These are phyloP conservation scores for Lepus townsendii DNA, from an alignment of 2,797 vertebrate species.

Conservation along the genomic window DNA sequence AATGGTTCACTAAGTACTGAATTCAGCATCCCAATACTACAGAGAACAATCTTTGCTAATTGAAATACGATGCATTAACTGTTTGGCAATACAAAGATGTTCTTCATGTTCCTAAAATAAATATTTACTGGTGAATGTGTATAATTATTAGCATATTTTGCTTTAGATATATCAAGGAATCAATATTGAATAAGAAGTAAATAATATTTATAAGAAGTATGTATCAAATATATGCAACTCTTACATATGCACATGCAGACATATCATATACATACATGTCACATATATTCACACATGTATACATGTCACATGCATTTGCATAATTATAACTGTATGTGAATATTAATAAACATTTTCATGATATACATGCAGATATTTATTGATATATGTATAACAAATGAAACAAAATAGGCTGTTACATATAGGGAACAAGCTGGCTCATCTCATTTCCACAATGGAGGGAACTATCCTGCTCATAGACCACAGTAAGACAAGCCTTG, in stretches of 20 bases:
- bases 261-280: too few species aligned
- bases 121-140: neutral
- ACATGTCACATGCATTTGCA: too few species aligned
- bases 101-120: slow-evolving; percentile 49
- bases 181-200: neutral
- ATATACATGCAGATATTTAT: neutral
- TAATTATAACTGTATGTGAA: neutral
- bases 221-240: too few species aligned
- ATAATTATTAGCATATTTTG: slow-evolving; percentile 21
- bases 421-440: neutral
- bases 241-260: too few species aligned
- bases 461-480: neutral
- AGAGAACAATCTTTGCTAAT: slow-evolving; percentile 58
- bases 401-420: neutral
- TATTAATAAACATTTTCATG: neutral
- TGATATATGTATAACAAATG: neutral
- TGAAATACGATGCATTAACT: slow-evolving; percentile 64
- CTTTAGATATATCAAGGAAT: slow-evolving; percentile 23
- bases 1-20: slow-evolving; percentile 58
- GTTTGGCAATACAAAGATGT: slow-evolving; percentile 19
- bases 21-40: slow-evolving; percentile 15
- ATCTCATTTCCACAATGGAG: neutral
- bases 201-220: too few species aligned
- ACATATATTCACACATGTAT: too few species aligned
- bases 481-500: neutral